A percentile compares a stretch with the other conserved stretches of the same genome.
Conservation (phyloP, 2,113 vertebrate species). For the Chaetodon auriga region DNA sequence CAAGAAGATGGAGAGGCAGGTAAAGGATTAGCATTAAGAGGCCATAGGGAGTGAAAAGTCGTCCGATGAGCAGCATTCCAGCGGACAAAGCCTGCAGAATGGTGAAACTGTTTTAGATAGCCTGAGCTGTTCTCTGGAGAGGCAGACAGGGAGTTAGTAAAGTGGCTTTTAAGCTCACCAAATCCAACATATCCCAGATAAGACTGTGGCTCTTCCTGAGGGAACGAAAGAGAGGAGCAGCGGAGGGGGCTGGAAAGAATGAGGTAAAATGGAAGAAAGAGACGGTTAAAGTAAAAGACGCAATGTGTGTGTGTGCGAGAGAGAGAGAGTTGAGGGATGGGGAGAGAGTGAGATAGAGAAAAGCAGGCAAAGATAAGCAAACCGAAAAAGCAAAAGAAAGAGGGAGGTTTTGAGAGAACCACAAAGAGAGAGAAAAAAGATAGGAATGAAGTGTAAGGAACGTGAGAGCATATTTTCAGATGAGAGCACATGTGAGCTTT, state of each 20-base stretch:
- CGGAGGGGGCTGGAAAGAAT: conserved; percentile 52
- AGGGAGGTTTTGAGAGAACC: not conserved
- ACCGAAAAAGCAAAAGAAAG: conserved; percentile 10
- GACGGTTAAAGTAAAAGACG: conserved; percentile 48
- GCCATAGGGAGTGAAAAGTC: conserved; percentile 40
- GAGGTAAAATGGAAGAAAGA: conserved; percentile 55
- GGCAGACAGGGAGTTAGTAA: conserved; percentile 67
- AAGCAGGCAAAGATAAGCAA: conserved; percentile 33
- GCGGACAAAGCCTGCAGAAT: conserved; percentile 52
- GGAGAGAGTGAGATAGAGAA: conserved; percentile 14
- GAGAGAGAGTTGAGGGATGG: conserved; percentile 24
- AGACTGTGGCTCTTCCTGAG: conserved; percentile 72
- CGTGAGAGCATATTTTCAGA: conserved; percentile 51
- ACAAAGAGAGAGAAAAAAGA: conserved; percentile 5
- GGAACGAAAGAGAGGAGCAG: conserved; percentile 57
- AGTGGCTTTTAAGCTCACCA: conserved; percentile 81
- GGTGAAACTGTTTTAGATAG: conserved; percentile 58
- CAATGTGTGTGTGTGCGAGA: conserved; percentile 9
- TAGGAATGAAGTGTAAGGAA: conserved; percentile 37
- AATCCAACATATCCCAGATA: conserved; percentile 82
- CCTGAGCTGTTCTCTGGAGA: conserved; percentile 51
- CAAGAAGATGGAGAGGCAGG: conserved; percentile 60
- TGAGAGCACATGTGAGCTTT: conserved; percentile 46
- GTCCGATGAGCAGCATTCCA: conserved; percentile 52
- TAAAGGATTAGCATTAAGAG: conserved; percentile 62